A percentile compares a stretch with the other conserved stretches of the same genome.
Conservation (phyloP, 2,888 invertebrate species). For the Danaus chrysippus region DNA sequence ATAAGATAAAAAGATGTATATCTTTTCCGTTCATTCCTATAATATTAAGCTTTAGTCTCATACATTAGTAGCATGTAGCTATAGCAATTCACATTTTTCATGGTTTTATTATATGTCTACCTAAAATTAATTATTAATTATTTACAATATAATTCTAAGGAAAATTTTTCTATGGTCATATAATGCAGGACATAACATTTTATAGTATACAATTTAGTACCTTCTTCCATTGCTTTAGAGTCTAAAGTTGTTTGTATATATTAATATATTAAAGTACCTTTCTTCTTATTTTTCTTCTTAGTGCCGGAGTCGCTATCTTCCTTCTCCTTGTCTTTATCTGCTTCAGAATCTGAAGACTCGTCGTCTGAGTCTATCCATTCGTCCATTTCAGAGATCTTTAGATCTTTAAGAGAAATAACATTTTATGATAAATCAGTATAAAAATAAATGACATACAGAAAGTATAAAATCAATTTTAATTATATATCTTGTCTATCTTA, state of each 20-base stretch:
- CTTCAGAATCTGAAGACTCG: constrained; percentile 86
- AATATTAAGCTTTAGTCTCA: no score
- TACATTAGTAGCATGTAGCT: no score
- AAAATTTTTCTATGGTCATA: no score
- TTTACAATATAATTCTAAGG: no score
- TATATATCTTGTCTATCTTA: no score
- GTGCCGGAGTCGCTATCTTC: constrained; percentile 74
- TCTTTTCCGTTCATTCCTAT: neutral
- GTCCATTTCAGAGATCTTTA: constrained; percentile 96
- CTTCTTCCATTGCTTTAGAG: neutral
- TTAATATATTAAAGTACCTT: constrained; percentile 38
- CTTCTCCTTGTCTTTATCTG: constrained; percentile 81
- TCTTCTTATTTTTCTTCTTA: constrained; percentile 80
- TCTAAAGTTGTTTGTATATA: neutral
- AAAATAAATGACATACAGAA: no score
- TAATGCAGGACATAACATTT: no score
- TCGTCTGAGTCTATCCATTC: constrained; percentile 94
- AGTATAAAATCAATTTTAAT: no score
- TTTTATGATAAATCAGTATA: neutral
- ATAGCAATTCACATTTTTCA: no score
- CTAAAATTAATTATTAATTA: no score
- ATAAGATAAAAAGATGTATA: neutral
- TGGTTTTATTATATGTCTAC: no score
- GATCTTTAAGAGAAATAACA: constrained; percentile 61
- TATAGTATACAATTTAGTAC: neutral